Evolutionary conservation across 2,888 invertebrate genomes (phyloP).

Genomic region (Mystacides longicornis): DNA sequence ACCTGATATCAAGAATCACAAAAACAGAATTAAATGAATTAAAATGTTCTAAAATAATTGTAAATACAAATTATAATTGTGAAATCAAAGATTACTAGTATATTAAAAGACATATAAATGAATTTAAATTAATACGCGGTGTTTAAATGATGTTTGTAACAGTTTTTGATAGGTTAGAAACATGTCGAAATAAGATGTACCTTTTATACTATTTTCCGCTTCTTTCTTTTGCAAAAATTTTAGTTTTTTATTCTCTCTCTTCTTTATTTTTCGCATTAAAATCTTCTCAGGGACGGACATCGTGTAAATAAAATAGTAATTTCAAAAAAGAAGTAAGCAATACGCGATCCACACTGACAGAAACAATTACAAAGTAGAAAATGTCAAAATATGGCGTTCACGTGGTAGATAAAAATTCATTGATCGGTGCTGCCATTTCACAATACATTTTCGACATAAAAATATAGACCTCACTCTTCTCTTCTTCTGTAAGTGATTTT

Average conservation of each 20-base stretch:
- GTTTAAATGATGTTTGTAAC: no score
- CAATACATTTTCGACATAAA: no score
- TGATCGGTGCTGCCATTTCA: no score
- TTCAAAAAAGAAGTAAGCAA: neutral
- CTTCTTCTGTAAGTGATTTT: no score
- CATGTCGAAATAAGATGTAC: conserved; percentile 4
- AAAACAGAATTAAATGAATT: no score
- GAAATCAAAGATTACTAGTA: no score
- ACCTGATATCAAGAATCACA: no score
- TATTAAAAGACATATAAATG: no score
- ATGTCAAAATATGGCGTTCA: conserved; percentile 15
- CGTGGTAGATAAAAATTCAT: conserved; percentile 9
- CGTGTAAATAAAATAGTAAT: neutral
- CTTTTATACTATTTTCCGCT: conserved; percentile 28
- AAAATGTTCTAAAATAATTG: no score
- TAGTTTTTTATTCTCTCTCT: conserved; percentile 64
- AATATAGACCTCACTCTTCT: no score
- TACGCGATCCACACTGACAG: neutral
- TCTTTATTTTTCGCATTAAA: conserved; percentile 69
- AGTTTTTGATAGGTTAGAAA: conserved; percentile 9
- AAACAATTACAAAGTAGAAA: neutral
- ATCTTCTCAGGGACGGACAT: conserved; percentile 65
- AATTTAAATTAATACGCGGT: no score
- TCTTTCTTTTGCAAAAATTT: conserved; percentile 54
- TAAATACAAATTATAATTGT: no score